A percentile compares a stretch with the other conserved stretches of the same genome.
Conservation (phyloP, 2,888 invertebrate species). For the Bellardia bayeri region DNA sequence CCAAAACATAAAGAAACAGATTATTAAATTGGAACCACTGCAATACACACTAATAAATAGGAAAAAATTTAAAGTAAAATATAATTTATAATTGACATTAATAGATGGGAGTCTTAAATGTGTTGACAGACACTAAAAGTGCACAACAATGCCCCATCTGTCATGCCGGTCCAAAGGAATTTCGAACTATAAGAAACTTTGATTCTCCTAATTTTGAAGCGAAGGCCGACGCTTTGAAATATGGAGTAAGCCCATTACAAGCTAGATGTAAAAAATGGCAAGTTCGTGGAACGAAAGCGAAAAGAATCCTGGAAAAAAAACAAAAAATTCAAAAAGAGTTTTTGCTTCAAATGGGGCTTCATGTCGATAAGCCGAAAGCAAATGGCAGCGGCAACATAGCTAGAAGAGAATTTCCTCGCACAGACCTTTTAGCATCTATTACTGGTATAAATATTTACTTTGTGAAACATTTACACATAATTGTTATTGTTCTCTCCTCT, state of each 20-base stretch:
- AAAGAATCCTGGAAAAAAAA: slow-evolving; percentile 26
- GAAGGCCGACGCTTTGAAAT: too few species aligned
- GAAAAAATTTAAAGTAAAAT: slow-evolving; percentile 52
- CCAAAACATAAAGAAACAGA: slow-evolving; percentile 42
- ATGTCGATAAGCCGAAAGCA: slow-evolving; percentile 52
- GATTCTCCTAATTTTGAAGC: too few species aligned
- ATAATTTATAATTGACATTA: slow-evolving; percentile 46
- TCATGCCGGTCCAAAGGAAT: slow-evolving; percentile 27
- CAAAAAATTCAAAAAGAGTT: slow-evolving; percentile 44
- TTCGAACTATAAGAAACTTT: slow-evolving; percentile 20
- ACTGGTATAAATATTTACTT: slow-evolving; percentile 41
- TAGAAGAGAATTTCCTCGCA: slow-evolving; percentile 50
- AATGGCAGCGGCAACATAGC: slow-evolving; percentile 48
- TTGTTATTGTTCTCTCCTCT: slow-evolving; percentile 40
- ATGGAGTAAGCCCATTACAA: not conserved
- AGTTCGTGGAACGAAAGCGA: slow-evolving; percentile 18
- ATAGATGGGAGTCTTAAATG: slow-evolving; percentile 48
- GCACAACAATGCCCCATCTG: slow-evolving; percentile 39
- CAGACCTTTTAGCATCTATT: slow-evolving; percentile 37
- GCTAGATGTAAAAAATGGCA: slow-evolving; percentile 48
- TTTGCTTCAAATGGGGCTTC: slow-evolving; percentile 45
- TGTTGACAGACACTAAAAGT: slow-evolving; percentile 34
- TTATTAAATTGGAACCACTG: slow-evolving; percentile 36
- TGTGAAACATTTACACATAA: slow-evolving; percentile 45
- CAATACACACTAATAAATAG: slow-evolving; percentile 36